Evolutionary conservation across 2,888 invertebrate genomes (phyloP).

Genomic region (Lottia gigantea): DNA sequence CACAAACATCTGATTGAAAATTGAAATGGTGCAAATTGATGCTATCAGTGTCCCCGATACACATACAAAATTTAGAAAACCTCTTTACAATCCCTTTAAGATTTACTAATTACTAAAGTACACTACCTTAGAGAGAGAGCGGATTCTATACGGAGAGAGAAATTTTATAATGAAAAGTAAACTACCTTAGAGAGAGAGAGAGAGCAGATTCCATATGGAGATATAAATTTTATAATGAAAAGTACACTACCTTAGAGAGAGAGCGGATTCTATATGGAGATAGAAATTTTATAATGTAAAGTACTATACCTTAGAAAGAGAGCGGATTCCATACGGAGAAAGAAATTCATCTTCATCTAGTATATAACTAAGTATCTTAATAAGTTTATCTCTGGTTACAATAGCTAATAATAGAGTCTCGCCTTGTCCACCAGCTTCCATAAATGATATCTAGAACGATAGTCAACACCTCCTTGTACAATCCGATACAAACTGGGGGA

Average conservation of each 20-base stretch:
- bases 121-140: slow-evolving; percentile 68
- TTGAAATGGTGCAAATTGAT: too few species aligned
- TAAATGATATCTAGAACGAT: slow-evolving; percentile 54
- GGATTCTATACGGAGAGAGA: slow-evolving; percentile 65
- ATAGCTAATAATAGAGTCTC: slow-evolving; percentile 54
- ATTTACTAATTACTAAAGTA: too few species aligned
- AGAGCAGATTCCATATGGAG: slow-evolving; percentile 32
- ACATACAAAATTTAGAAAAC: too few species aligned
- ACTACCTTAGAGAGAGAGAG: slow-evolving; percentile 27
- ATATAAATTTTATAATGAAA: slow-evolving; percentile 47
- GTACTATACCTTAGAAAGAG: slow-evolving; percentile 62
- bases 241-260: slow-evolving; percentile 60
- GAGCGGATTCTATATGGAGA: slow-evolving; percentile 67
- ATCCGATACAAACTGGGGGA: not conserved
- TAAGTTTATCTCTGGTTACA: slow-evolving; percentile 56
- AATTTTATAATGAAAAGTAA: too few species aligned
- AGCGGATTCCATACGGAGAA: slow-evolving; percentile 66
- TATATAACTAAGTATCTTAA: slow-evolving; percentile 56
- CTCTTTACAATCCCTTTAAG: too few species aligned
- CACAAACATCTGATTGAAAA: too few species aligned
- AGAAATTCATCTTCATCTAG: slow-evolving; percentile 66
- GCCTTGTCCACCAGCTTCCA: slow-evolving; percentile 31
- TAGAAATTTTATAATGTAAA: slow-evolving; percentile 43
- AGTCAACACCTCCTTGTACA: not conserved
- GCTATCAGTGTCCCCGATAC: too few species aligned